Percentiles rank a stretch among this genome's conserved stretches.
These are phyloP conservation scores for Apogon talboti DNA, from an alignment of 2,797 vertebrate genomes.

Conservation along the genomic window DNA sequence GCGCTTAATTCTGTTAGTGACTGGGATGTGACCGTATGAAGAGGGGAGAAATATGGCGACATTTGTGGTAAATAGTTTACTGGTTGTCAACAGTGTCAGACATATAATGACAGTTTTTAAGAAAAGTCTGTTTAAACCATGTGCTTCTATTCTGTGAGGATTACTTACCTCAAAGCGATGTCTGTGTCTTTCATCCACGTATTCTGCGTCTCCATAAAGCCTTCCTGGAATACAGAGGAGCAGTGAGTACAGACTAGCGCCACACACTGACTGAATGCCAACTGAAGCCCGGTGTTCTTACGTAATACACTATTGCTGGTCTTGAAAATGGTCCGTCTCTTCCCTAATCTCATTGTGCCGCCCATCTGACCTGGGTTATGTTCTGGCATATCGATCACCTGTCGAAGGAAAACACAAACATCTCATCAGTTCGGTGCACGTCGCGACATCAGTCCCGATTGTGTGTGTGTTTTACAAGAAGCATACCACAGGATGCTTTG, in stretches of 20 bases:
- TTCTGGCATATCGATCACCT: conserved; percentile 96
- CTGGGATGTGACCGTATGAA: too few species aligned
- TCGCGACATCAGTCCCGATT: not conserved
- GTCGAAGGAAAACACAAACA: not conserved
- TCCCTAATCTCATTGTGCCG: conserved; percentile 95
- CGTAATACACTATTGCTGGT: conserved; percentile 88
- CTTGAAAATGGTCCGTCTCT: conserved; percentile 92
- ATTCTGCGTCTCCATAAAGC: conserved; percentile 89
- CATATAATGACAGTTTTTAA: too few species aligned
- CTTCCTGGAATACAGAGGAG: conserved; percentile 80
- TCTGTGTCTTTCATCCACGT: conserved; percentile 92
- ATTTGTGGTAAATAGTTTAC: too few species aligned
- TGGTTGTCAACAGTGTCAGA: too few species aligned
- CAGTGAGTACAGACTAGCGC: not conserved
- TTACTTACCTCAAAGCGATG: conserved; percentile 91
- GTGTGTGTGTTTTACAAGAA: not conserved
- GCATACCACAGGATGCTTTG: conserved; percentile 91
- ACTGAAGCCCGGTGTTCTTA: conserved; percentile 65
- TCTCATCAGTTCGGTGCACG: not conserved
- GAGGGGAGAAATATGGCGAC: too few species aligned
- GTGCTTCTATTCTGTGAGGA: not conserved
- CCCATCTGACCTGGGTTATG: conserved; percentile 96
- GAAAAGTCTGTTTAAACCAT: too few species aligned
- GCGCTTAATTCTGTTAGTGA: too few species aligned
- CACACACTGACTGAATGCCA: not conserved